Conservation (phyloP, 2,888 invertebrate species). For the Prenolepis imparis region DNA sequence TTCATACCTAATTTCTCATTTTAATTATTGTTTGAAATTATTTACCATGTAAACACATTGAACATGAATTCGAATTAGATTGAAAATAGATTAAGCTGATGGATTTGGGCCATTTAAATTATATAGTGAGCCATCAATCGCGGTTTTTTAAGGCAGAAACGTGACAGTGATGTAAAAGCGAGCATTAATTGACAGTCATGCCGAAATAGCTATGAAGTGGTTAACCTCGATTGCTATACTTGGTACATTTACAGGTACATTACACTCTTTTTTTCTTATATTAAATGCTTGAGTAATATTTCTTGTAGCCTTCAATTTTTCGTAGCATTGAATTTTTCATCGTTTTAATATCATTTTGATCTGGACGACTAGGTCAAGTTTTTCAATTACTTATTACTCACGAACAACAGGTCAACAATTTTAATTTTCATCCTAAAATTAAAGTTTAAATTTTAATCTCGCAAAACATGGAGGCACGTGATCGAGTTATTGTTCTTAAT, state of each 20-base stretch:
- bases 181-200: background rate
- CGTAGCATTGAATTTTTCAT: background rate
- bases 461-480: background rate
- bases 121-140: background rate
- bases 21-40: background rate
- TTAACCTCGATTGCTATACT: slow-evolving; percentile 12
- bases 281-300: background rate
- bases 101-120: no score
- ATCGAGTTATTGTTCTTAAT: slow-evolving; percentile 15
- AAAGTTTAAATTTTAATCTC: background rate
- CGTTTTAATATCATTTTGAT: background rate
- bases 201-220: background rate
- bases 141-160: slow-evolving; percentile 21
- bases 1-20: background rate
- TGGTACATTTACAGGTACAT: background rate
- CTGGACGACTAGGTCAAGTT: background rate
- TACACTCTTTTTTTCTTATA: background rate
- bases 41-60: background rate
- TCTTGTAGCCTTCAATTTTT: background rate
- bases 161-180: slow-evolving; percentile 21
- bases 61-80: background rate
- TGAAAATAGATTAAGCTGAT: background rate
- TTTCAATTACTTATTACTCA: background rate
- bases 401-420: background rate
- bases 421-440: slow-evolving; percentile 2